Percentiles rank a stretch among this genome's conserved stretches.
phyloP scores from a whole-genome alignment of 1,140 invertebrate genomes.

The Akabosia matsudoensis region DNA sequence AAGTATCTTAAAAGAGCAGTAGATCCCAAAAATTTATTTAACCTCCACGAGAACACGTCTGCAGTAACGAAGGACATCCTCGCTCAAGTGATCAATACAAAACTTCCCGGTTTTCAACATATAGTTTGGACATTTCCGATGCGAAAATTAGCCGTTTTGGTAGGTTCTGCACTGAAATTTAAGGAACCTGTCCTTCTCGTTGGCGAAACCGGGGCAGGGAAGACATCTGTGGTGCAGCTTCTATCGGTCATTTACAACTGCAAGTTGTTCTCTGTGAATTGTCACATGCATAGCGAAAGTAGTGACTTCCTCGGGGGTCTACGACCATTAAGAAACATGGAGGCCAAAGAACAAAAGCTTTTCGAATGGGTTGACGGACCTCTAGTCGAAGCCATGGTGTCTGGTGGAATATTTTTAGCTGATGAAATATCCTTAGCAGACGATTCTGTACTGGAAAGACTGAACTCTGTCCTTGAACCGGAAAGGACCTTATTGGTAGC shows the following conservation, averaged over 20 bases:
- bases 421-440: slow-evolving; percentile 99
- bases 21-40: slow-evolving; percentile 58
- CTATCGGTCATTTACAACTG: slow-evolving; percentile 66
- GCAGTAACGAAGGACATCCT: slow-evolving; percentile 70
- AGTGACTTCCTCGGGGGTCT: slow-evolving; percentile 95
- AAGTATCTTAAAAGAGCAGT: slow-evolving; percentile 81
- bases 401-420: slow-evolving; percentile 83
- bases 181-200: slow-evolving; percentile 93
- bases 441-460: slow-evolving; percentile 94
- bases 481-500: slow-evolving; percentile 85
- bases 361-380: slow-evolving; percentile 99
- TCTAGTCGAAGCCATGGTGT: slow-evolving; percentile 83
- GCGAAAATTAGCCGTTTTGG: slow-evolving; percentile 84
- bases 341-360: slow-evolving; percentile 56
- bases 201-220: slow-evolving; percentile 97
- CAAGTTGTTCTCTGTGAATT: slow-evolving; percentile 80
- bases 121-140: slow-evolving; percentile 93
- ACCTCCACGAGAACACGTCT: slow-evolving; percentile 64
- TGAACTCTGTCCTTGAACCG: slow-evolving; percentile 95
- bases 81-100: slow-evolving; percentile 61
- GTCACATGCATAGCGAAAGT: slow-evolving; percentile 98
- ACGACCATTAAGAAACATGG: slow-evolving; percentile 75
- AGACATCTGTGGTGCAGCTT: slow-evolving; percentile 94
- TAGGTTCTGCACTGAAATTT: slow-evolving; percentile 83
- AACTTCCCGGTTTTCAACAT: slow-evolving; percentile 64